phyloP scores from a whole-genome alignment of 2,113 vertebrate species.

The Raphicerus campestris region DNA sequence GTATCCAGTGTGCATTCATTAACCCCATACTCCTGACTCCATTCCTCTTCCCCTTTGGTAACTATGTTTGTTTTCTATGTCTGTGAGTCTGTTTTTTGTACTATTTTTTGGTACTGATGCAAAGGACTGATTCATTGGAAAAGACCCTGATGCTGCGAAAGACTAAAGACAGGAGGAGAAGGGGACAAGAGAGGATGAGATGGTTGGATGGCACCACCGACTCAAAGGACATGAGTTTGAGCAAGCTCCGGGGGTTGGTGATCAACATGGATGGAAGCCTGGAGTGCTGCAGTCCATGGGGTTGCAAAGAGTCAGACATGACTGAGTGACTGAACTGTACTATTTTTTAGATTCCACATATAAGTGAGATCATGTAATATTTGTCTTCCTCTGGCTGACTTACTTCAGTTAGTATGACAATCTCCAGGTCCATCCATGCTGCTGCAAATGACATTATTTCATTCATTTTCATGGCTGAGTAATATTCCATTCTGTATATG shows the following conservation, averaged over 20 bases:
- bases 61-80: not conserved
- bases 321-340: not conserved
- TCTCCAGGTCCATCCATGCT: not conserved
- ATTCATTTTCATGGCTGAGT: not conserved
- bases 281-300: not conserved
- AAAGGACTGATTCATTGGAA: not conserved
- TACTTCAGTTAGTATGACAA: not conserved
- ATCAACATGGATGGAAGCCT: not conserved
- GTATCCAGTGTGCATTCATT: not conserved
- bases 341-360: not conserved
- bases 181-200: not conserved
- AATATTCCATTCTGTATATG: not conserved
- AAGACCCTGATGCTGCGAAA: not conserved
- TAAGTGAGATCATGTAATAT: not conserved
- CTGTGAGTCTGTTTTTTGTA: not conserved
- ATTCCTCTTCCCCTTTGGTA: not conserved
- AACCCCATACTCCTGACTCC: not conserved
- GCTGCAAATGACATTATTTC: not conserved
- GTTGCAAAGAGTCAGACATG: rapidly evolving
- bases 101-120: not conserved
- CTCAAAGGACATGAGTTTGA: not conserved
- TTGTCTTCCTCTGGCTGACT: not conserved
- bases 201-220: not conserved
- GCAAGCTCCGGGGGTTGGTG: not conserved
- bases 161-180: not conserved